These are phyloP conservation scores for Melieria crassipennis DNA, from an alignment of 2,888 invertebrate species.

Conservation along the genomic window DNA sequence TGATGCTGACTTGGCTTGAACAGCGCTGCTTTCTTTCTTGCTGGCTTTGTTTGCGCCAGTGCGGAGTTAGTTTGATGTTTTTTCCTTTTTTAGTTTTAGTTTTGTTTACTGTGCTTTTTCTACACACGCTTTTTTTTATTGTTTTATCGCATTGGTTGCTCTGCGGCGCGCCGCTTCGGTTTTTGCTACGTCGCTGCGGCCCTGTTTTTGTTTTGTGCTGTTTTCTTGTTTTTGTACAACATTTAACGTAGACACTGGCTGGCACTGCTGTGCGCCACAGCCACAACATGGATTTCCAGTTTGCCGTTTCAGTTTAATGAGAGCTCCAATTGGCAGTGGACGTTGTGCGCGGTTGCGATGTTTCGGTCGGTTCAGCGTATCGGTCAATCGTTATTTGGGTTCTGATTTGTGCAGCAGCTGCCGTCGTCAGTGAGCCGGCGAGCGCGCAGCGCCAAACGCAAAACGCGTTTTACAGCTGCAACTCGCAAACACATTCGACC, in stretches of 20 bases:
- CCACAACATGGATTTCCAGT: slow-evolving; percentile 53
- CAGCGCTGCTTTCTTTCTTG: too few relatives aligned
- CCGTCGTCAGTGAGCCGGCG: not conserved
- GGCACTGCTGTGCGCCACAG: slow-evolving; percentile 17
- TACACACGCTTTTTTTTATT: slow-evolving; percentile 5
- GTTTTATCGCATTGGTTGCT: too few relatives aligned
- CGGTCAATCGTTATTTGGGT: too few relatives aligned
- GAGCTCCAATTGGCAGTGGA: slow-evolving; percentile 48
- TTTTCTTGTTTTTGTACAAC: not conserved
- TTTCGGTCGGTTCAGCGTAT: too few relatives aligned
- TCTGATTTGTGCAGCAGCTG: not conserved
- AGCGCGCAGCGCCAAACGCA: too few relatives aligned
- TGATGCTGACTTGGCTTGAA: too few relatives aligned
- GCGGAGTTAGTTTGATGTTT: too few relatives aligned
- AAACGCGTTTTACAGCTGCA: too few relatives aligned
- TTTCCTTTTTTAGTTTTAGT: slow-evolving; percentile 16
- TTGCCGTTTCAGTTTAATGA: slow-evolving; percentile 53
- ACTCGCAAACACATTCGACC: too few relatives aligned
- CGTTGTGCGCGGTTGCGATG: slow-evolving; percentile 19
- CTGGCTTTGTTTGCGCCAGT: too few relatives aligned
- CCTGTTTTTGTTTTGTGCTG: slow-evolving; percentile 2
- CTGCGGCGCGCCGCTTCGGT: not conserved
- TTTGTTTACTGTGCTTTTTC: not conserved
- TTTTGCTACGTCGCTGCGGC: not conserved
- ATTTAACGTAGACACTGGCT: slow-evolving; percentile 1